These are phyloP conservation scores for Tholera decimalis DNA, from an alignment of 2,888 invertebrate genomes.

Conservation along the genomic window DNA sequence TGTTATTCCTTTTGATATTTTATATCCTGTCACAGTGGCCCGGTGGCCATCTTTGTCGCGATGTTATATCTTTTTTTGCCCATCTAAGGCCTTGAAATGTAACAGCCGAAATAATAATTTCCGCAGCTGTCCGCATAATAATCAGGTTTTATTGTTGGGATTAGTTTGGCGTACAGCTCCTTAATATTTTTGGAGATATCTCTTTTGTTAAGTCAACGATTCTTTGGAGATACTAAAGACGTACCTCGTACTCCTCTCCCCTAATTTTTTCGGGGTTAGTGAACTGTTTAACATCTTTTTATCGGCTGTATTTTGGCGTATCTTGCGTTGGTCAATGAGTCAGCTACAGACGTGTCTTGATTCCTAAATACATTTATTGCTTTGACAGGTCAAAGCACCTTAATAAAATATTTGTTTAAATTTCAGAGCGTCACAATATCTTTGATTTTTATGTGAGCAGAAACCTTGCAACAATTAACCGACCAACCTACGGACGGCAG, in stretches of 20 bases:
- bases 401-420: constrained; percentile 31
- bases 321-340: constrained; percentile 26
- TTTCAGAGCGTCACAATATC: constrained; percentile 12
- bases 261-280: constrained; percentile 42
- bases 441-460: constrained; percentile 4
- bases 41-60: constrained; percentile 26
- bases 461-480: too few species aligned
- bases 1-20: constrained; percentile 18
- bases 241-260: not conserved
- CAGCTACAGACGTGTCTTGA: constrained; percentile 49
- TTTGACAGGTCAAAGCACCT: constrained; percentile 25
- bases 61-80: constrained; percentile 14
- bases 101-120: constrained; percentile 53
- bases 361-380: constrained; percentile 33
- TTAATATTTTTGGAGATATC: constrained; percentile 17
- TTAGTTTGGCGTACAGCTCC: constrained; percentile 41
- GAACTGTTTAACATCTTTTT: constrained; percentile 43
- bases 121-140: constrained; percentile 58
- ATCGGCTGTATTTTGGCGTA: constrained; percentile 32
- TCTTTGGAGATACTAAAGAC: constrained; percentile 34
- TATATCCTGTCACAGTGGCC: not conserved
- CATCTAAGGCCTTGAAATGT: constrained; percentile 44
- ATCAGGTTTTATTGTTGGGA: constrained; percentile 58
- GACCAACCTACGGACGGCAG: too few species aligned
- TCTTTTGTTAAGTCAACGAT: constrained; percentile 36